phyloP scores from a whole-genome alignment of 2,797 vertebrate species.

The Pangasius sanitwongsei region DNA sequence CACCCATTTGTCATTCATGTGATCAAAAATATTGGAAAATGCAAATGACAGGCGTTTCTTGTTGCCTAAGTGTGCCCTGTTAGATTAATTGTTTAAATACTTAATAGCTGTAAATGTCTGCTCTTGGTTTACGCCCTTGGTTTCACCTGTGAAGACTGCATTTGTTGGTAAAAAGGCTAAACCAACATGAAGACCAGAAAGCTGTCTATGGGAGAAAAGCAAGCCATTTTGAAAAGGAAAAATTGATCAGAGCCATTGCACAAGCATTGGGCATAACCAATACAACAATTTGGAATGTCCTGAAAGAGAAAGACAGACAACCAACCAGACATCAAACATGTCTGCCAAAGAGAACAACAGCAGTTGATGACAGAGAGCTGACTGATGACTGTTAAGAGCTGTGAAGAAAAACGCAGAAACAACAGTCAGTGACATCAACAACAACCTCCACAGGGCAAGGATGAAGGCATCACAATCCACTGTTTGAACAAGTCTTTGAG shows the following conservation, averaged over 20 bases:
- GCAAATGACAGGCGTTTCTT: background rate
- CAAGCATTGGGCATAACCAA: background rate
- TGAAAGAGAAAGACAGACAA: background rate
- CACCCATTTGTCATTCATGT: background rate
- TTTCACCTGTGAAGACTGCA: background rate
- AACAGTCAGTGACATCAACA: too few relatives aligned
- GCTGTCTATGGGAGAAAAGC: too few relatives aligned
- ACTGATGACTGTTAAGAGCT: background rate
- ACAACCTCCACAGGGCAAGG: too few relatives aligned
- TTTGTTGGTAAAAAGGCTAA: too few relatives aligned
- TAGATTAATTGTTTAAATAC: background rate
- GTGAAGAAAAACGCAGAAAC: background rate
- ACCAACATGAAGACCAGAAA: background rate
- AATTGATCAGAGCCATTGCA: background rate
- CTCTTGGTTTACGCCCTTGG: background rate
- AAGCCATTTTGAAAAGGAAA: background rate
- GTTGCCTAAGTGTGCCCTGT: background rate
- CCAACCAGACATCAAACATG: background rate
- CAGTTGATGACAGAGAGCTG: background rate
- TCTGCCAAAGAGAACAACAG: background rate
- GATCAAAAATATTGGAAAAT: background rate
- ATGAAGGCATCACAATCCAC: too few relatives aligned
- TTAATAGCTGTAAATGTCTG: background rate
- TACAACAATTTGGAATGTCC: background rate
- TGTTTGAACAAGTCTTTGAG: too few relatives aligned